Base-by-base conservation (phyloP, 2,888 invertebrate species). In the Anticlea derivata region DNA sequence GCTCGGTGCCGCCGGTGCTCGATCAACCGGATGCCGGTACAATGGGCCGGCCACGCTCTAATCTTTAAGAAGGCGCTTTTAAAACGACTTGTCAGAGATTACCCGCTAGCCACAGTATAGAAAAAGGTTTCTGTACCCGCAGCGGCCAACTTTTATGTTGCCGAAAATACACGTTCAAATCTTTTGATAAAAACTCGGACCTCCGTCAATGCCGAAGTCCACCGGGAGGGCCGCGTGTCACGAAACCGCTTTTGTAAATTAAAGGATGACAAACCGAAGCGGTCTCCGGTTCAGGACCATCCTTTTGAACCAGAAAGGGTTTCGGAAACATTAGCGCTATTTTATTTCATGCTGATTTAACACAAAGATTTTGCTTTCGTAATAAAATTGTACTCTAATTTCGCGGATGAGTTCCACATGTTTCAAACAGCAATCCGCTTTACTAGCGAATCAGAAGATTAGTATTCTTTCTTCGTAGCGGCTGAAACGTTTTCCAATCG, bases 21-120 rank as follows among this genome's bases (percentile, higher is more conserved):
- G 72, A 80, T 80, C 78, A 77, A 70, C 60, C 70, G 70, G 56
- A 62, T 65, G 51, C 66, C 70, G 62, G 63, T 64, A 79, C 80
- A 80, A 80, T 73, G 58, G 73, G 54, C 48, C 57, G 29, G 55
- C 68, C 57, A 52, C 64, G 62, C 63, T 70, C 65, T 75, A 74
- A 80, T 79, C 79, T 76, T 61, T 61, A 68, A 66, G 69, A 71
- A 68, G 64, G 65, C 57, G 68, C 68, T 67, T 77, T 73, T 66
- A 71, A 75, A 70, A 58, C 63, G 65, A 60, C 68, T 70, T 71
- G 65, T 69, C 66, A 72, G 62, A 73, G 69, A 75, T 75, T 73
- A 72, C 44, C 63, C 41, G 31, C 59, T 53, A 50, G 50, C 41
- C 52, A 39, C 57, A 43, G 49, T 60, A 60, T 62, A 62, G 55